Evolutionary conservation across 2,888 invertebrate species (phyloP), one percentile per base, ranked within the genome.

Genomic region (Scrobipalpa atriplicella): DNA sequence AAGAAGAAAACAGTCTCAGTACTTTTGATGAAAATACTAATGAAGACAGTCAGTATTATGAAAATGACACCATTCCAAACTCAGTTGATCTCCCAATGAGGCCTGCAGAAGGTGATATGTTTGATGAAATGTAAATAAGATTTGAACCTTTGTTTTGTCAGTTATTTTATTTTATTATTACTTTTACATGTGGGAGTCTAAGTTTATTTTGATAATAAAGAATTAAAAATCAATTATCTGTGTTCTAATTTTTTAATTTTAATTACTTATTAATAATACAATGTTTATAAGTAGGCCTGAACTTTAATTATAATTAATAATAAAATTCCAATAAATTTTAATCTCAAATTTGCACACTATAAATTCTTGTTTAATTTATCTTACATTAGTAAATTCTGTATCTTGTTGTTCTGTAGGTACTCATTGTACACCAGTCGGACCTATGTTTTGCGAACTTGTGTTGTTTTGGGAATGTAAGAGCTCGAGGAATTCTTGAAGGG

Each of bases 401-500:
- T 64, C 10, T 39, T 36, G 71, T 71, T 67, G 56, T 65, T 67
- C 62, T 69, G 66, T 70, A 72, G 72, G 66, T 68, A 73, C 81
- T 90, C 81, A 90, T 80, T 91, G 87, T 69, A 89, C 85, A 70
- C 87, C 80, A 68, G 86, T 87, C n/a, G 79, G 78, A 71, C 81
- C 83, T 69, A 87, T 79, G 84, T 90, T 92, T 77, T 93, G 93
- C 16, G 93, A 90, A 16, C 13, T 58, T n/a, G 58, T 58, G 58
- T 58, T 58, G 72, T 89, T 92, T 77, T 93, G 93, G 18, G 93
- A 90, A 67, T 93, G 90, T 62, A 93, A 79, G 21, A 93, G 81
- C 75, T 93, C 92, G 41, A 92, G 81, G 69, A 93, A 93, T 73
- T 93, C 93, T 71, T 93, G 93, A 8, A 93, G 82, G 18, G 93